Evolutionary conservation across 2,113 vertebrate genomes (phyloP).

Genomic region (human): GRCh38 chr15:30723501-30724000

Average conservation of each 20-base stretch:
- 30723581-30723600: background rate
- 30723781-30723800: background rate
- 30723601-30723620: background rate
- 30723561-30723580: background rate
- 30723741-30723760: background rate
- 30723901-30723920: background rate
- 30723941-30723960: background rate
- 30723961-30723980: background rate
- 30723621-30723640: too few relatives aligned
- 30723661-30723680: background rate
- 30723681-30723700: background rate
- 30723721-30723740: background rate
- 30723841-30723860: background rate
- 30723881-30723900: background rate
- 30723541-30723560: background rate
- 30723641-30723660: background rate
- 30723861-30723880: background rate
- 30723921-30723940: background rate
- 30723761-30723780: background rate
- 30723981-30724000: background rate
- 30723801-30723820: background rate
- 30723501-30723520: background rate
- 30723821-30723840: background rate
- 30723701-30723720: background rate
- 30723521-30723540: background rate